Evolutionary conservation across 2,888 invertebrate species (phyloP), one percentile per base, ranked within the genome.

Genomic region (Chouioia cunea): DNA sequence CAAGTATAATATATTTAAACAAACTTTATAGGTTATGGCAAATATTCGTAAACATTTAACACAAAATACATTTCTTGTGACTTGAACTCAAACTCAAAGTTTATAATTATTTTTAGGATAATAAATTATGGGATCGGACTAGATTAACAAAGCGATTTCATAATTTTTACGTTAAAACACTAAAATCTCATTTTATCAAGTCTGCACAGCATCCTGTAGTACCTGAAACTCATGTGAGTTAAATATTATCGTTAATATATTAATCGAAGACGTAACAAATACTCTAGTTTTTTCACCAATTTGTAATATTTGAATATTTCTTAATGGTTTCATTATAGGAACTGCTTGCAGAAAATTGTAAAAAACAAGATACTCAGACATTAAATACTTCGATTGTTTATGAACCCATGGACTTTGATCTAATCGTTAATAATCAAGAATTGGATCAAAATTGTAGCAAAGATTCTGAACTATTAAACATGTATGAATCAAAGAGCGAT

Each of bases 41-140:
- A 36, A 36, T 10, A 36, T 8, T 3, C 36, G 6, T 36, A 36
- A 36, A 36, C 12, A 36, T 36, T 36, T 36, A 36, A 36, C 1
- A 36, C 12, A 36, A 1, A 1, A 36, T 3, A 36, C 1, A 36
- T 6, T 36, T 36, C 36, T 3, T 36, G n/a, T 36, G 4, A 36
- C 36, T n/a, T n/a, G 10, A 10, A 36, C 36, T 36, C 6, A 10
- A 36, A 36, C 10, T 36, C 36, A 36, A 36, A 4, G 36, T 36
- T 36, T 15, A 43, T 52, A 52, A 50, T 59, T 65, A 65, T 59
- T 62, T 66, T 73, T 22, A 84, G 82, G 75, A 78, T 56, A 72
- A 78, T 36, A 76, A 71, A 56, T 71, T 85, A 14, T 86, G 86
- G 86, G 79, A 82, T 65, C 79, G 73, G 70, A 79, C 81, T 16